Percentiles rank a stretch among this genome's conserved stretches.
These are phyloP conservation scores for Shinisaurus crocodilurus DNA, from an alignment of 2,113 vertebrate genomes.

Conservation along the genomic window DNA sequence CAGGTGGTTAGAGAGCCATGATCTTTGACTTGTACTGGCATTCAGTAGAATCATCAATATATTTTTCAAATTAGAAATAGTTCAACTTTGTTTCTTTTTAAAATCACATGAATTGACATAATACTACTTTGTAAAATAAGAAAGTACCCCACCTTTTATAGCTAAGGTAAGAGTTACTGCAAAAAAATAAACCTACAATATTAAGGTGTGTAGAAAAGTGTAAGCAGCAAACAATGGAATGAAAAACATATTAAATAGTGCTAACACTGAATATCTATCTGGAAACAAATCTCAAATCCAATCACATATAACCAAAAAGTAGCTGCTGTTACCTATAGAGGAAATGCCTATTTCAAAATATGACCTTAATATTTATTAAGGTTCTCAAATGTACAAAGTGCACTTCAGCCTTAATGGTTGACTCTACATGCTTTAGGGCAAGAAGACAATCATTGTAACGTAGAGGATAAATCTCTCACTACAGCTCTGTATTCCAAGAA, in stretches of 20 bases:
- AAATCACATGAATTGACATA: neutral
- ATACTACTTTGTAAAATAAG: neutral
- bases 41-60: neutral
- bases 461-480: conserved; percentile 64
- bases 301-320: neutral
- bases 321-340: neutral
- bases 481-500: conserved; percentile 81
- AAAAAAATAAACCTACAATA: conserved; percentile 1
- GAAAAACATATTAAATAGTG: neutral
- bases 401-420: conserved; percentile 17
- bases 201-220: conserved; percentile 7
- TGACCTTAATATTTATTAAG: neutral
- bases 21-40: neutral
- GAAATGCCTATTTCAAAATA: neutral
- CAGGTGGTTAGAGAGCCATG: neutral
- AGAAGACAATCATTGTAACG: conserved; percentile 43
- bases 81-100: neutral
- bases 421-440: conserved; percentile 48
- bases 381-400: conserved; percentile 11
- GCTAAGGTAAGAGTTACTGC: neutral
- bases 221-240: neutral
- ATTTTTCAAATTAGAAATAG: neutral
- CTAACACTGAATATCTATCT: conserved; percentile 8
- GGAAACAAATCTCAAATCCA: neutral
- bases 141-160: too few relatives aligned